Evolutionary conservation across 2,797 vertebrate genomes (phyloP).

Genomic region (Aeoliscus strigatus): DNA sequence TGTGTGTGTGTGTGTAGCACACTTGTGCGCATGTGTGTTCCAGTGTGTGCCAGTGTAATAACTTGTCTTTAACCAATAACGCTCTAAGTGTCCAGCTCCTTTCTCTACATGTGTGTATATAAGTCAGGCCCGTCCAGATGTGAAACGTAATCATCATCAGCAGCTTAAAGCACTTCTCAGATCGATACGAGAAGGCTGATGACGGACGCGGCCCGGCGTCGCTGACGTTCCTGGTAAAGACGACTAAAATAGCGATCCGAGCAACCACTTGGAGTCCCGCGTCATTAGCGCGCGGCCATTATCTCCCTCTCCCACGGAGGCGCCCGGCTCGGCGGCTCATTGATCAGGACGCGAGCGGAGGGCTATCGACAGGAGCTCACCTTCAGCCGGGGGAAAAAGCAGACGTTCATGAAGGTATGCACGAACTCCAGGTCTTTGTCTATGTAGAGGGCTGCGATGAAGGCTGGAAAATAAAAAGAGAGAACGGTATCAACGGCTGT

Average conservation of each 20-base stretch:
- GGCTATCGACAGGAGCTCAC: slow-evolving; percentile 70
- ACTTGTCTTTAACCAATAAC: slow-evolving; percentile 10
- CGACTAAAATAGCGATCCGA: slow-evolving; percentile 46
- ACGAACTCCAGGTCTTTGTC: slow-evolving; percentile 97
- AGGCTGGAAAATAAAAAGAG: slow-evolving; percentile 81
- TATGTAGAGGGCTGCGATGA: slow-evolving; percentile 96
- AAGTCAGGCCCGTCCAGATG: too few relatives aligned
- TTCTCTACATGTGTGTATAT: too few relatives aligned
- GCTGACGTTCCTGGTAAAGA: slow-evolving; percentile 34
- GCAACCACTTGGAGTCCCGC: slow-evolving; percentile 34
- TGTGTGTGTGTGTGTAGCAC: slow-evolving; percentile 18
- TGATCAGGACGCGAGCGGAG: slow-evolving; percentile 34
- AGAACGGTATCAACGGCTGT: too few relatives aligned
- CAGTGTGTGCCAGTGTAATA: background rate
- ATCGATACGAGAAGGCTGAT: slow-evolving; percentile 35
- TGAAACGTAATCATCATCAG: slow-evolving; percentile 15
- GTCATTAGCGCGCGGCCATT: slow-evolving; percentile 56
- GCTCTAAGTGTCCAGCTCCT: too few relatives aligned
- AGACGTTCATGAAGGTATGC: slow-evolving; percentile 98
- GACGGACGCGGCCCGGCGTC: slow-evolving; percentile 15
- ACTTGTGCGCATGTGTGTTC: background rate
- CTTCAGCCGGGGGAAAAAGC: slow-evolving; percentile 97
- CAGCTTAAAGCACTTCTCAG: slow-evolving; percentile 14
- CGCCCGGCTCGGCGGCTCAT: slow-evolving; percentile 40
- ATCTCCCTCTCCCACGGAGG: slow-evolving; percentile 25